Evolutionary conservation across 2,888 invertebrate species (phyloP).

Genomic region (Phyllotreta cruciferae): DNA sequence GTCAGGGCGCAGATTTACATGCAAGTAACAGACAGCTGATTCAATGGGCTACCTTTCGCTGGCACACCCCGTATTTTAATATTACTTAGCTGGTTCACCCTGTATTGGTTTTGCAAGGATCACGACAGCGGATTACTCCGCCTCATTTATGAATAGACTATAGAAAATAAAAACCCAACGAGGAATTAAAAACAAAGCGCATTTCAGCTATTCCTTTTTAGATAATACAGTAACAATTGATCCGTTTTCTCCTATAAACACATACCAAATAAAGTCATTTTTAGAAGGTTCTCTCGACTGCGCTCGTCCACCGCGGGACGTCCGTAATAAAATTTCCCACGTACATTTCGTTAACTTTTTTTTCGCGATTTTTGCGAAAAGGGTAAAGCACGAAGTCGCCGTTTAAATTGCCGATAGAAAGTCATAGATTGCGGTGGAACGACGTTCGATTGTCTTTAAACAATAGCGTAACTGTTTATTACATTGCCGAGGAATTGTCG

Average conservation of each 20-base stretch:
- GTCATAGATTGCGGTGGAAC: conserved; percentile 43
- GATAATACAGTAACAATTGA: conserved; percentile 5
- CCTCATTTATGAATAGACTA: too few relatives aligned
- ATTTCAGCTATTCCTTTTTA: conserved; percentile 1
- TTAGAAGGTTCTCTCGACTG: background rate
- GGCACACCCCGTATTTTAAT: too few relatives aligned
- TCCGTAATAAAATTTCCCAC: conserved; percentile 36
- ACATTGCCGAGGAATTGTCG: conserved; percentile 36
- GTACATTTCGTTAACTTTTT: conserved; percentile 31
- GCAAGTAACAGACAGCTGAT: too few relatives aligned
- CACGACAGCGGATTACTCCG: too few relatives aligned
- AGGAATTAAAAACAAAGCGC: too few relatives aligned
- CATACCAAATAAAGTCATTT: conserved; percentile 32
- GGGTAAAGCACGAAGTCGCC: conserved; percentile 34
- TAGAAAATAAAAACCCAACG: too few relatives aligned
- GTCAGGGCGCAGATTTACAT: too few relatives aligned
- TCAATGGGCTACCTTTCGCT: too few relatives aligned
- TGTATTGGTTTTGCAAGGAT: too few relatives aligned
- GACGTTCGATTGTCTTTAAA: conserved; percentile 44
- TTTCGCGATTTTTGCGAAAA: conserved; percentile 25
- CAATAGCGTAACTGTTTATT: conserved; percentile 44
- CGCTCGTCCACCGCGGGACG: conserved; percentile 14
- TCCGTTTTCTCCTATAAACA: conserved; percentile 16
- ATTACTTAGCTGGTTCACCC: too few relatives aligned
- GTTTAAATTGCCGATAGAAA: conserved; percentile 43